phyloP scores from a whole-genome alignment of 2,888 invertebrate genomes.

The Ophion ellenae region DNA sequence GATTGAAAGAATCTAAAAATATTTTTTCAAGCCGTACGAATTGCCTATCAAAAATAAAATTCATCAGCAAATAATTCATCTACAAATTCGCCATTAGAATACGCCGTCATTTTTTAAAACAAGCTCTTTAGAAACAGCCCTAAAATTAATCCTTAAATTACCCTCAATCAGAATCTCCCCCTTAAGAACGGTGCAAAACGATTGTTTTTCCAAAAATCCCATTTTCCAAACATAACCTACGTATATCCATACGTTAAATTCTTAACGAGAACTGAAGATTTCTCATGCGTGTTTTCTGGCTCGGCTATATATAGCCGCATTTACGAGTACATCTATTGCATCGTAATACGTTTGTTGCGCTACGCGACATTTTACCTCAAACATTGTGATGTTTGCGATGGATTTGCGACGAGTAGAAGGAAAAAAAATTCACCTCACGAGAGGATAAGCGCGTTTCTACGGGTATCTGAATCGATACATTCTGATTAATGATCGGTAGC shows the following conservation, averaged over 20 bases:
- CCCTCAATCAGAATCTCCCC: background rate
- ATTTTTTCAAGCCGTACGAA: too few species aligned
- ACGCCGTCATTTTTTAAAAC: too few species aligned
- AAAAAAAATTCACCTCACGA: slow-evolving; percentile 56
- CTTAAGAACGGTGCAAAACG: too few species aligned
- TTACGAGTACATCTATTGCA: slow-evolving; percentile 24
- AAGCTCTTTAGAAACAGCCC: too few species aligned
- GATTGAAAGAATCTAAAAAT: too few species aligned
- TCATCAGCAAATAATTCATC: too few species aligned
- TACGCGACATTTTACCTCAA: slow-evolving; percentile 29
- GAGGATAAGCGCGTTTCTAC: slow-evolving; percentile 53
- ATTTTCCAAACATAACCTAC: background rate
- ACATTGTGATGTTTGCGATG: slow-evolving; percentile 36
- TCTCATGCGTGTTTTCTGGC: slow-evolving; percentile 15
- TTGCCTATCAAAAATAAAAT: too few species aligned
- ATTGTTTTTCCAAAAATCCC: background rate
- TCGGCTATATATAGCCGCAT: slow-evolving; percentile 21
- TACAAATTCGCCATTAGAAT: too few species aligned
- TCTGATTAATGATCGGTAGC: slow-evolving; percentile 51
- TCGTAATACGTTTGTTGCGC: slow-evolving; percentile 28
- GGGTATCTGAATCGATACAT: slow-evolving; percentile 63
- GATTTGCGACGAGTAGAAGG: slow-evolving; percentile 2
- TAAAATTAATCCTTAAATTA: background rate
- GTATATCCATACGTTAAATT: background rate
- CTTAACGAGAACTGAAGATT: background rate